These are phyloP conservation scores for Asobara japonica DNA, from an alignment of 1,140 invertebrate genomes.

Conservation along the genomic window DNA sequence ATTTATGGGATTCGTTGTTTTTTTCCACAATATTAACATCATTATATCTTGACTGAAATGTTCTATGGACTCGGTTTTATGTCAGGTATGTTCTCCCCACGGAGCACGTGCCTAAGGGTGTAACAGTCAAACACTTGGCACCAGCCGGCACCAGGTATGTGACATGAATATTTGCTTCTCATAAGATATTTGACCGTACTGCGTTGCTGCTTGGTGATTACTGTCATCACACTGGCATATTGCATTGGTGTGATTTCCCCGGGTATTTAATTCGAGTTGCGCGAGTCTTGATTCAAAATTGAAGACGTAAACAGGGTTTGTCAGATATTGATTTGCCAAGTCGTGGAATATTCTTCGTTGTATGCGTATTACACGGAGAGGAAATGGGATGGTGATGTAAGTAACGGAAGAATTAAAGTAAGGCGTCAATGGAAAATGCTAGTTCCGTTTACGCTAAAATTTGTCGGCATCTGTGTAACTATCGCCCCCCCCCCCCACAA, in stretches of 20 bases:
- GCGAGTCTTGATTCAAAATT: neutral
- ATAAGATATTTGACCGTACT: slow-evolving; percentile 63
- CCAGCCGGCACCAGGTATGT: slow-evolving; percentile 65
- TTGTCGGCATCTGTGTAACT: too few relatives aligned
- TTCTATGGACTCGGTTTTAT: slow-evolving; percentile 20
- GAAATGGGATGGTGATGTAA: too few relatives aligned
- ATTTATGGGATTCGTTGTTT: neutral
- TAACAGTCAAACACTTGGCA: slow-evolving; percentile 67
- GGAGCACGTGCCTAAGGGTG: slow-evolving; percentile 53
- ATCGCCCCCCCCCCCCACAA: too few relatives aligned
- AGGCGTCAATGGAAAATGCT: too few relatives aligned
- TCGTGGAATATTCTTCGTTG: too few relatives aligned
- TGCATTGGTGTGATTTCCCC: neutral
- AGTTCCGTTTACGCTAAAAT: too few relatives aligned
- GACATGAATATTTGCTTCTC: slow-evolving; percentile 68
- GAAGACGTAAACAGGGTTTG: neutral
- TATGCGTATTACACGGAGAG: too few relatives aligned
- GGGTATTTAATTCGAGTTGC: neutral
- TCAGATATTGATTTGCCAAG: neutral
- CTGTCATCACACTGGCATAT: neutral
- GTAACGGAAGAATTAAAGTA: too few relatives aligned
- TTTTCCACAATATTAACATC: slow-evolving; percentile 1
- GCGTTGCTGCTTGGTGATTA: slow-evolving; percentile 56
- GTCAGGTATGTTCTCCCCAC: slow-evolving; percentile 26
- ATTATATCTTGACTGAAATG: neutral